Percentiles rank a stretch among this genome's conserved stretches.
Conservation (phyloP, 1,140 invertebrate species). For the Heliothis subflexa region DNA sequence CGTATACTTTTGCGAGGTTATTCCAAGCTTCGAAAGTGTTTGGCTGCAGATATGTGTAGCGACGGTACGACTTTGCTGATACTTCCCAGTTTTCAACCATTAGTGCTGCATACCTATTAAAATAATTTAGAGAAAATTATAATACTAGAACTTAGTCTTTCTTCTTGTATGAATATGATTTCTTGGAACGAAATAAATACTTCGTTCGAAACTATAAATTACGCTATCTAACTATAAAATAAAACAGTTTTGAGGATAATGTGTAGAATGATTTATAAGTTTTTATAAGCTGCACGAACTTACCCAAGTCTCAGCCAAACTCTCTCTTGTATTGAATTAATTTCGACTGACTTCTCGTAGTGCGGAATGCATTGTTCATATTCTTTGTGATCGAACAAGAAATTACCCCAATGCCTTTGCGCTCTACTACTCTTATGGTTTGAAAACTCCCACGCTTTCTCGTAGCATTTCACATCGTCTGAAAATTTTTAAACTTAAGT, state of each 20-base stretch:
- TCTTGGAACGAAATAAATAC: no score
- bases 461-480: slow-evolving; percentile 94
- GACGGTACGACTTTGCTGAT: slow-evolving; percentile 94
- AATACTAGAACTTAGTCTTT: no score
- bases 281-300: slow-evolving; percentile 40
- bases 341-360: slow-evolving; percentile 92
- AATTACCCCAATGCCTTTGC: slow-evolving; percentile 94
- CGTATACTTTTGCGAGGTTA: slow-evolving; percentile 97
- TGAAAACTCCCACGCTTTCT: slow-evolving; percentile 96
- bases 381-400: slow-evolving; percentile 91
- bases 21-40: slow-evolving; percentile 99
- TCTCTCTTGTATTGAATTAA: slow-evolving; percentile 94
- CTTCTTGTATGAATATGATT: no score
- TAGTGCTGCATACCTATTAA: slow-evolving; percentile 94
- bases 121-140: no score
- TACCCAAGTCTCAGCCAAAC: slow-evolving; percentile 95
- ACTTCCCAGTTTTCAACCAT: slow-evolving; percentile 93
- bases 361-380: slow-evolving; percentile 92
- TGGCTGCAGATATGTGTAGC: slow-evolving; percentile 94
- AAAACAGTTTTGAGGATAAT: no score
- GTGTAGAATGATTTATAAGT: background rate
- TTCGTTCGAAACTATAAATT: no score
- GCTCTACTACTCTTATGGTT: slow-evolving; percentile 92
- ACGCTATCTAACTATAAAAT: no score
- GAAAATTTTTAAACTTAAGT: slow-evolving; percentile 32